These are phyloP conservation scores for Columba janthina DNA, from an alignment of 2,113 vertebrate species.

Conservation along the genomic window DNA sequence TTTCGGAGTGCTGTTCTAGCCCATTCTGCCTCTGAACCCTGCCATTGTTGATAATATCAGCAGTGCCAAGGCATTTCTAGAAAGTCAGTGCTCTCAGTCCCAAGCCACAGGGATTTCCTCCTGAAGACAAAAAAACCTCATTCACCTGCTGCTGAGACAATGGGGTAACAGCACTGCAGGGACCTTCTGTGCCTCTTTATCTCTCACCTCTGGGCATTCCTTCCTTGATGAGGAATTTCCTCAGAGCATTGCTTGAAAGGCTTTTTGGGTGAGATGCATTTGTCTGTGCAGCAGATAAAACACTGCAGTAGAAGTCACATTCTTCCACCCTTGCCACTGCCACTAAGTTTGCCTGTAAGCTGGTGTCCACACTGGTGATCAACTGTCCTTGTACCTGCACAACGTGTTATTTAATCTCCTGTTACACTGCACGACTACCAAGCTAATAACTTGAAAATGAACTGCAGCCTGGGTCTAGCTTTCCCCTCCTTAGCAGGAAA, in stretches of 20 bases:
- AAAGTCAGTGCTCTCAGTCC: neutral
- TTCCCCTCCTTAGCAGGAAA: neutral
- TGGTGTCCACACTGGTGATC: neutral
- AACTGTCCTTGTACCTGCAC: neutral
- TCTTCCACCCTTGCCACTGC: slow-evolving; percentile 1
- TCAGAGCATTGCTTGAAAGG: neutral
- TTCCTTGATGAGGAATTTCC: slow-evolving; percentile 45
- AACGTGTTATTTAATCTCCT: neutral
- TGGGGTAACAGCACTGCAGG: neutral
- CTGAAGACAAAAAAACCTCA: neutral
- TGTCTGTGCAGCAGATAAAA: slow-evolving; percentile 35
- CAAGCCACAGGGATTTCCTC: neutral
- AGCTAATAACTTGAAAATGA: neutral
- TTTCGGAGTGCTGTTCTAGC: neutral
- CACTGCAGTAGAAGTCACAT: neutral
- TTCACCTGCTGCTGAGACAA: slow-evolving; percentile 19
- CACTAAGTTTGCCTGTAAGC: neutral
- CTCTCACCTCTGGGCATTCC: slow-evolving; percentile 29
- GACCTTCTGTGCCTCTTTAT: slow-evolving; percentile 1
- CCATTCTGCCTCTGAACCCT: neutral
- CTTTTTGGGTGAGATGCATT: neutral
- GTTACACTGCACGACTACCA: neutral
- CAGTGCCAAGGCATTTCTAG: neutral
- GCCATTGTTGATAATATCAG: neutral
- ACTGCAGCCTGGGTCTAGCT: neutral